Conservation (phyloP, 2,888 invertebrate genomes). For the Eupithecia inturbata region DNA sequence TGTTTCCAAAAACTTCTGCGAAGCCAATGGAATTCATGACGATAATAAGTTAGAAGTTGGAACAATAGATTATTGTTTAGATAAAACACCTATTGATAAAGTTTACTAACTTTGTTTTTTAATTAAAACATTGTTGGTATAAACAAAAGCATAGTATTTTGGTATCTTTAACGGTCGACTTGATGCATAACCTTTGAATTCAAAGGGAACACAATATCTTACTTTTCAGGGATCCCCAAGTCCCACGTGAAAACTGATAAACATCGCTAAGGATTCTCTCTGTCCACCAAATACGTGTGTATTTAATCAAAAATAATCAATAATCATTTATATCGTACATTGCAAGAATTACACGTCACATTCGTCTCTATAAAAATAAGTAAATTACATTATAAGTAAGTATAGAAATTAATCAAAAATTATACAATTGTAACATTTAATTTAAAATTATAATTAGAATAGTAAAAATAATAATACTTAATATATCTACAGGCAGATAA, state of each 20-base stretch:
- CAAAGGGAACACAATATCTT: neutral
- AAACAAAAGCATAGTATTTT: neutral
- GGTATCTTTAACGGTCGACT: neutral
- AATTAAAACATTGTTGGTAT: conserved; percentile 12
- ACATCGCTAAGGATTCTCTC: neutral
- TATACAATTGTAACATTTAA: too few relatives aligned
- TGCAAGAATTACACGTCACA: too few relatives aligned
- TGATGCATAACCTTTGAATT: neutral
- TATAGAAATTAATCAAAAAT: too few relatives aligned
- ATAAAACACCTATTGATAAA: conserved; percentile 10
- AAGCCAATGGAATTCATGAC: conserved; percentile 11
- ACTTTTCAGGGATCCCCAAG: neutral
- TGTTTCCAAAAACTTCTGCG: conserved; percentile 3
- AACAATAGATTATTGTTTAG: neutral
- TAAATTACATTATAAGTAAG: too few relatives aligned
- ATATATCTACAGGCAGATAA: too few relatives aligned
- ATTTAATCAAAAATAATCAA: too few relatives aligned
- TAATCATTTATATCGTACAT: too few relatives aligned
- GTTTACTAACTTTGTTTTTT: neutral
- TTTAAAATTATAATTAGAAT: too few relatives aligned
- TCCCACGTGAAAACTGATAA: neutral
- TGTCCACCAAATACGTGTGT: too few relatives aligned
- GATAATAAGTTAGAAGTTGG: neutral
- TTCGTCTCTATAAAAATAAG: too few relatives aligned
- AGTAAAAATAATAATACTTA: too few relatives aligned